A percentile compares a stretch with the other conserved stretches of the same genome.
Evolutionary conservation across 2,797 vertebrate genomes (phyloP).

Genomic region (Oreortyx pictus): DNA sequence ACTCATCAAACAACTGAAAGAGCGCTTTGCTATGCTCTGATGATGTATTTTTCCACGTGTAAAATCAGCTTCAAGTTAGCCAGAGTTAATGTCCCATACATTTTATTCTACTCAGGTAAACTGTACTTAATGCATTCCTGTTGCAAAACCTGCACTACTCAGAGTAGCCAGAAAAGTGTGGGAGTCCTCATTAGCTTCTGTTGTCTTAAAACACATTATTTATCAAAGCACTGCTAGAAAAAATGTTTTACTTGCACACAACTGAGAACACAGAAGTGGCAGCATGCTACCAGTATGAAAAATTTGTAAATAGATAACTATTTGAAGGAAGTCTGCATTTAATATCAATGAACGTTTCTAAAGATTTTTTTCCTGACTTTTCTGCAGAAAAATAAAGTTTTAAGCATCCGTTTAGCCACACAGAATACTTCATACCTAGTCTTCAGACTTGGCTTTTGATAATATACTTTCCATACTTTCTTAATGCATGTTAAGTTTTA

Average conservation of each 20-base stretch:
- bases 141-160: slow-evolving; percentile 1
- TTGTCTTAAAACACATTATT: background rate
- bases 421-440: background rate
- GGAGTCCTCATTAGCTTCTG: background rate
- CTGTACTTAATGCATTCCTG: background rate
- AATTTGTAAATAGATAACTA: too few species aligned
- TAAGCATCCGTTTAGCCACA: slow-evolving; percentile 1
- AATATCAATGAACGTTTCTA: slow-evolving; percentile 28
- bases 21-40: slow-evolving; percentile 92
- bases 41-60: background rate
- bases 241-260: background rate
- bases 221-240: slow-evolving; percentile 11
- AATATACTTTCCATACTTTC: slow-evolving; percentile 2
- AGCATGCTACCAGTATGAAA: background rate
- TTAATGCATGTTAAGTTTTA: slow-evolving; percentile 35
- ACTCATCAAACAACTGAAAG: slow-evolving; percentile 89
- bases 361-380: background rate
- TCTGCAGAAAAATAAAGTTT: slow-evolving; percentile 4
- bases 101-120: slow-evolving; percentile 4
- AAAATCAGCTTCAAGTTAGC: background rate
- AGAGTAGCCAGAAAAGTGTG: background rate
- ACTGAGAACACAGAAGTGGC: background rate
- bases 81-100: background rate
- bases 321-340: background rate
- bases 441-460: slow-evolving; percentile 39